Evolutionary conservation across 2,888 invertebrate genomes (phyloP), one percentile per base, ranked within the genome.

Genomic region (Hydroisotoma schaefferi): DNA sequence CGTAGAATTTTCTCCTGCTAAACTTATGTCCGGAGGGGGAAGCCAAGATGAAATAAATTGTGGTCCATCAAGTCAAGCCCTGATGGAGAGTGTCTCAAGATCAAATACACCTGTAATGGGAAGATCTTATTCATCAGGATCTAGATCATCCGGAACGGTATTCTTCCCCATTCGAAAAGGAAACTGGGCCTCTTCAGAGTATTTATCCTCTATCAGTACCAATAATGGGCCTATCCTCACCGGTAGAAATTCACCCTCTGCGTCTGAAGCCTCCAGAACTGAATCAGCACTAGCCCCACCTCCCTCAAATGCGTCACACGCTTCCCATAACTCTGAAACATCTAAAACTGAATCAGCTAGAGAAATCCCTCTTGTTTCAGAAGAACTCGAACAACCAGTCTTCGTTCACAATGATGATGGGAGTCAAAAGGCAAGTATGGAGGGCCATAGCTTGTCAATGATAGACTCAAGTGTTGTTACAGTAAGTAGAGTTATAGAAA

Each of bases 261-360:
- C 68, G 2, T 67, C 67, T 5, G 71, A 71, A 53, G 57, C 63
- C 1, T 68, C 67, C 8, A 53, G 68, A 55, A 72, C 71, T 2
- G 71, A 72, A 54, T 70, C 69, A 5, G 68, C 71, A 20, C 53
- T 69, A 2, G 61, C 61, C 18, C 64, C 66, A 1, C 64, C 70
- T 29, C 66, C 69, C 12, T 69, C 69, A 22, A 65, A 68, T 44
- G 63, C 68, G 10, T 71, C 69, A 27, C 67, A 67, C 37, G 63
- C 65, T n/a, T 68, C 68, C n/a, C 71, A 68, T 40, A 69, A 66
- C 46, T 71, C 70, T 2, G 71, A 69, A 43, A 40, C 57, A 8
- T 69, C 69, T 26, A 69, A 69, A 49, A 71, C 71, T 0, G 71
- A 71, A 59, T 71, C 71, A 4, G 67, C 65, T 26, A 29, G 63